phyloP scores from a whole-genome alignment of 1,140 invertebrate genomes.

The Drosophila azteca region DNA sequence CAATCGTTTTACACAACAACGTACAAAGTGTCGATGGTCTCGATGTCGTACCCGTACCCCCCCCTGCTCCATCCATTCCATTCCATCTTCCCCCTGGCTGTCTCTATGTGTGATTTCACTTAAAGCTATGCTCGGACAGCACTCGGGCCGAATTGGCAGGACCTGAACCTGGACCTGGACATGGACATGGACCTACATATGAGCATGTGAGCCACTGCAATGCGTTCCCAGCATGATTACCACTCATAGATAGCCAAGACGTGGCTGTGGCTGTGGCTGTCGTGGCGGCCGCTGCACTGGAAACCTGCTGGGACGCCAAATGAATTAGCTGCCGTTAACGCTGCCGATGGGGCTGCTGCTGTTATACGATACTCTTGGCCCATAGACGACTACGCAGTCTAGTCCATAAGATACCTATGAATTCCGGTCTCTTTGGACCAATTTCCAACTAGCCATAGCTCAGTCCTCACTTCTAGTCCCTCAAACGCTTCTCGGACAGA shows the following conservation, averaged over 20 bases:
- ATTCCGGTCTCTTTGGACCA: no score
- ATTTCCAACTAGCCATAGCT: no score
- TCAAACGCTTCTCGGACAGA: no score
- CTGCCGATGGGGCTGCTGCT: conserved; percentile 17
- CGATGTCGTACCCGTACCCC: conserved; percentile 7
- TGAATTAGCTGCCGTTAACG: conserved; percentile 67
- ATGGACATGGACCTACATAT: conserved; percentile 50
- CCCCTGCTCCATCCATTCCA: conserved; percentile 11
- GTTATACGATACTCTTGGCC: neutral
- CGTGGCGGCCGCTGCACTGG: conserved; percentile 26
- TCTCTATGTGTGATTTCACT: conserved; percentile 76
- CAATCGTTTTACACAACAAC: conserved; percentile 80
- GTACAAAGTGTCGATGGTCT: conserved; percentile 75
- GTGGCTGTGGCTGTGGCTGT: conserved; percentile 5
- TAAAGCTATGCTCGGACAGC: conserved; percentile 41
- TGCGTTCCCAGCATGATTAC: conserved; percentile 73
- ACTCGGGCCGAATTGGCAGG: no score
- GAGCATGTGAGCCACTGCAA: conserved; percentile 52
- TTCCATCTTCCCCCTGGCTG: conserved; percentile 35
- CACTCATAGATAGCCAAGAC: conserved; percentile 64
- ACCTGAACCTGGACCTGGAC: conserved; percentile 52
- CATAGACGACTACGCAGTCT: no score
- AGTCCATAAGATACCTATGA: neutral
- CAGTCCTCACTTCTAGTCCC: no score
- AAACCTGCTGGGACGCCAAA: conserved; percentile 76